A percentile compares a stretch with the other conserved stretches of the same genome.
These are phyloP conservation scores for Pipistrellus nathusii DNA, from an alignment of 2,797 vertebrate species.

Conservation along the genomic window DNA sequence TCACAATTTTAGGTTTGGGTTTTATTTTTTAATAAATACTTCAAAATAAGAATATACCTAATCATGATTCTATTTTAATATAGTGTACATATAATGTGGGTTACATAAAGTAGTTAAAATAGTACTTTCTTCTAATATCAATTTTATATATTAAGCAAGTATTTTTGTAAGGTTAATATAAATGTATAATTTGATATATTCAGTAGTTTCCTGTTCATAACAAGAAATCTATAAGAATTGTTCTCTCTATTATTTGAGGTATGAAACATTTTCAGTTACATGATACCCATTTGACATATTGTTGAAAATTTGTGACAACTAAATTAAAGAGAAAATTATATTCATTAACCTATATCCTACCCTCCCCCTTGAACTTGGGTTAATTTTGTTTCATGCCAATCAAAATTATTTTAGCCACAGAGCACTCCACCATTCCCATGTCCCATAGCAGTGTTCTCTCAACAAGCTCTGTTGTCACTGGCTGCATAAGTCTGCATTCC, in stretches of 20 bases:
- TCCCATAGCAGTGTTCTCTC: background rate
- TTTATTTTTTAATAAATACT: background rate
- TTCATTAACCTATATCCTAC: background rate
- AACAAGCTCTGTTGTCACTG: too few relatives aligned
- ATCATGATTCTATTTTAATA: background rate
- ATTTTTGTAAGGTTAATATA: background rate
- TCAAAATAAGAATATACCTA: background rate
- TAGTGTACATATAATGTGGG: background rate
- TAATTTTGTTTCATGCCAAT: background rate
- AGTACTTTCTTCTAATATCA: background rate
- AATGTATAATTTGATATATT: background rate
- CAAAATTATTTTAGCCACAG: background rate
- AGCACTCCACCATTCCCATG: background rate
- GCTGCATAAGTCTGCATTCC: too few relatives aligned
- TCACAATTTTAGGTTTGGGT: background rate
- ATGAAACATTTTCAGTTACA: background rate
- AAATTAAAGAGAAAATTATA: background rate
- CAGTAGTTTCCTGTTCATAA: background rate
- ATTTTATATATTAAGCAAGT: background rate
- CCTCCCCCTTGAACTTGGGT: background rate
- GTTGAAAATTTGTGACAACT: slow-evolving; percentile 6
- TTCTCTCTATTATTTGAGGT: background rate
- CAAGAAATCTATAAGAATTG: background rate
- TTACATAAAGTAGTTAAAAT: background rate
- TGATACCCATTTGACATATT: background rate